Base-by-base conservation (phyloP, 1,140 invertebrate genomes). In the Drosophila nigrodunni region DNA sequence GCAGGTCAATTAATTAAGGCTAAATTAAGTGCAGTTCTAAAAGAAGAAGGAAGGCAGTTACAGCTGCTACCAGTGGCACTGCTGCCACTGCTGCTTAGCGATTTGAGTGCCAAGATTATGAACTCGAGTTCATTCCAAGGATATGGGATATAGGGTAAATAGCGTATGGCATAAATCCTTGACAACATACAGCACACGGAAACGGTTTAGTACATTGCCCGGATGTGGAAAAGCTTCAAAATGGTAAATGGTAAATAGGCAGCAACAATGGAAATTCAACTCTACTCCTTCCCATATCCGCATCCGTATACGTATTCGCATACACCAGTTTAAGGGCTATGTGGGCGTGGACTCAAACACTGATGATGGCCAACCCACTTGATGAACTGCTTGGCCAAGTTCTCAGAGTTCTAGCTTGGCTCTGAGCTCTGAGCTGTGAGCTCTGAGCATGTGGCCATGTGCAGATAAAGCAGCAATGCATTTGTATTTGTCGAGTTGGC, bases 1-100 rank as follows among this genome's bases (percentile, higher is more conserved):
- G 85, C 85, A 89, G 85, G 85, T 90, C 85, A 88, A 88, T 88
- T 88, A 88, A 88, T 88, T 88, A 88, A 80, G 85, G 80, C 77
- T 88, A 88, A 88, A 88, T 88, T 88, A 88, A 88, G 85, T 89
- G 80, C 83, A 88, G 74, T 77, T 69, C 71, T 60, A 69, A 66
- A 30, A 30, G 25, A 30, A 70, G 82, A 65, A 72, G 74, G 69
- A 61, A 74, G 74, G 79, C 66, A 78, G 80, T 66, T 88, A 39
- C 59, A 60, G 64, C 65, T 68, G 34, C 58, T 39, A 9, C 70
- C 34, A 13, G 61, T 68, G 74, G 30, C 15, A n/a, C 18, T 47
- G 30, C 64, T 39, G 52, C 69, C 52, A 9, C 7, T 9, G 70
- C 82, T 82, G 79, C 80, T 78, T 83, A 74, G 85, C 80, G 83